Base-by-base conservation (phyloP, 2,113 vertebrate genomes). In the Trachemys scripta region DNA sequence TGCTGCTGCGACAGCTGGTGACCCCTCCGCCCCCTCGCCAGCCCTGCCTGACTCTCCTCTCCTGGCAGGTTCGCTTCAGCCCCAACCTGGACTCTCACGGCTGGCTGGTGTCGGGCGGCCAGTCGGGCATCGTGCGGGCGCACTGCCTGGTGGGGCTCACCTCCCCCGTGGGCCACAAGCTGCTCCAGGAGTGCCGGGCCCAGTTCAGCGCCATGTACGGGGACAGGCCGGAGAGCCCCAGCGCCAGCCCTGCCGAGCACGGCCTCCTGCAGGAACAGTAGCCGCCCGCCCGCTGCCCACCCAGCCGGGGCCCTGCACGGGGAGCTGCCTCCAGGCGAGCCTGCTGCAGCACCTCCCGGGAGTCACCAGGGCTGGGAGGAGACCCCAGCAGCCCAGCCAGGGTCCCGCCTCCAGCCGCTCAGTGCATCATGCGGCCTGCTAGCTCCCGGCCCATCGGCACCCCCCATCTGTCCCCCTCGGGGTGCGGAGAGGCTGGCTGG, bases 51-150 rank as follows among this genome's bases (percentile, higher is more conserved):
- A 78, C 3, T 51, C 22, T 56, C 10, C 65, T 94, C 27, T 47
- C 53, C 93, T 82, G 76, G 2, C 98, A 99, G 99, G 98, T 99
- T 75, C 99, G 99, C 56, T 99, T 99, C 97, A 99, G 98, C 98
- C 99, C 99, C 45, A 99, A 99, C 98, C 97, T 99, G 98, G 98
- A 98, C 93, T 97, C 98, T 2, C 98, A 98, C 1, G 98, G 97
- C 62, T 99, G 99, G 99, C 80, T 99, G 92, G 97, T 97, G 69
- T 99, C 99, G 0, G 99, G 96, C 0, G 99, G 99, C 29, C 99
- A 99, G 98, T 98, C 99, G 0, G 99, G 99, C 45, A 98, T 99
- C 29, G 98, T 99, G 93, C 98, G 99, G 54, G 98, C 98, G 1
- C 98, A 99, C 98, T 99, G 99, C 85, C 50, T 99, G 56, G 96